These are phyloP conservation scores for Apoderus coryli DNA, from an alignment of 2,888 invertebrate species.

Conservation along the genomic window DNA sequence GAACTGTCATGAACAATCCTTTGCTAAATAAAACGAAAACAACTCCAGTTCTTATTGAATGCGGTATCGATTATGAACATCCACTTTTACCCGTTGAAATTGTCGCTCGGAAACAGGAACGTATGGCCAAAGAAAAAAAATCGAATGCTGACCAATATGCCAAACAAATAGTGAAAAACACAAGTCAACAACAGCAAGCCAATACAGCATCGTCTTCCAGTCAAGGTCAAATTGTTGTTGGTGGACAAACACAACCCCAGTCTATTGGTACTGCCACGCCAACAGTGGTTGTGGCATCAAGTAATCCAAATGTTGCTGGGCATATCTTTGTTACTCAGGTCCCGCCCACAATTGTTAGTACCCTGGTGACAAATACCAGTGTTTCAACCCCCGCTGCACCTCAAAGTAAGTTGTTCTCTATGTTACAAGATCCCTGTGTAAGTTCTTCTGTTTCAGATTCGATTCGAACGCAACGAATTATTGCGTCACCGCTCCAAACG, in stretches of 20 bases:
- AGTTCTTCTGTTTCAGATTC: conserved; percentile 21
- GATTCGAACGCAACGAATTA: conserved; percentile 28
- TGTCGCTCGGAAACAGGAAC: conserved; percentile 65
- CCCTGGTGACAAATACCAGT: too few relatives aligned
- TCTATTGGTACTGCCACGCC: conserved; percentile 9
- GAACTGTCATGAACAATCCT: conserved; percentile 61
- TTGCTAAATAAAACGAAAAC: conserved; percentile 64
- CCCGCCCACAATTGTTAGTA: too few relatives aligned
- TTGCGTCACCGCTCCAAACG: conserved; percentile 30
- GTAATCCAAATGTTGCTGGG: too few relatives aligned
- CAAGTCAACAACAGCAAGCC: conserved; percentile 25
- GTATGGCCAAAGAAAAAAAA: conserved; percentile 71
- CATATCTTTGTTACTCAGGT: too few relatives aligned
- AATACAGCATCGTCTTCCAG: conserved; percentile 14
- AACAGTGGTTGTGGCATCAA: too few relatives aligned
- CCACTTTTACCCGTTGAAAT: conserved; percentile 74
- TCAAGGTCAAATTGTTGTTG: conserved; percentile 15
- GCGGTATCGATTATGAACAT: conserved; percentile 70
- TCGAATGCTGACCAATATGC: conserved; percentile 25
- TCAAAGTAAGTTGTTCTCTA: conserved; percentile 24
- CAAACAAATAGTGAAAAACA: too few relatives aligned
- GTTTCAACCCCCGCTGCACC: conserved; percentile 28
- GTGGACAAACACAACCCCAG: conserved; percentile 33
- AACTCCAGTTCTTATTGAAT: conserved; percentile 66
- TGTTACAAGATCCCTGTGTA: too few relatives aligned